Evolutionary conservation across 2,113 vertebrate species (phyloP).

Genomic region (Tamias sibiricus): DNA sequence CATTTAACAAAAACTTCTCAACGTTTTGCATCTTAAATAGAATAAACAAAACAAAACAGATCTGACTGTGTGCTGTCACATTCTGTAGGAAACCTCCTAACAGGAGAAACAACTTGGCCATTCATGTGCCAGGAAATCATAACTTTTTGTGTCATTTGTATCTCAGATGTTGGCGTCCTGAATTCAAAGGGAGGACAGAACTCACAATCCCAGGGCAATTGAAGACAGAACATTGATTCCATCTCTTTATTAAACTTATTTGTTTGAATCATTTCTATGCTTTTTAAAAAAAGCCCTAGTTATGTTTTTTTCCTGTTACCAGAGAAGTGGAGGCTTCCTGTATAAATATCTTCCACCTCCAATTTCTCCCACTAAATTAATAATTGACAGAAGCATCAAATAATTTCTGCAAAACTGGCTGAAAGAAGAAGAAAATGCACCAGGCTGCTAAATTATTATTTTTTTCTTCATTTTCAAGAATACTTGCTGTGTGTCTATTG

Average conservation of each 20-base stretch:
- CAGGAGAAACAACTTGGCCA: neutral
- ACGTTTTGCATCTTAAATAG: neutral
- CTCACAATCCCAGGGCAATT: rapidly evolving
- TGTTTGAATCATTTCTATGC: neutral
- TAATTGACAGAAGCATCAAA: neutral
- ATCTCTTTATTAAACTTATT: neutral
- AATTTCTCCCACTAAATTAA: neutral
- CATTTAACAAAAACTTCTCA: neutral
- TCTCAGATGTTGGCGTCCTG: neutral
- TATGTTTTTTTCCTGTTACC: neutral
- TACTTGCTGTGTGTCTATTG: neutral
- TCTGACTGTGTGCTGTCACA: neutral
- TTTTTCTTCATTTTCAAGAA: neutral
- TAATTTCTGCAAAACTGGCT: slow-evolving; percentile 17
- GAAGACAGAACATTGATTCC: neutral
- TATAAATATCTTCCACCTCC: neutral
- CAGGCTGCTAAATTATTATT: neutral
- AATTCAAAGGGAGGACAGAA: neutral
- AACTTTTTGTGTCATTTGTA: neutral
- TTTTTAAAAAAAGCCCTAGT: neutral
- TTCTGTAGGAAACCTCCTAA: neutral
- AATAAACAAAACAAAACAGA: neutral
- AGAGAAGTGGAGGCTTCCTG: neutral
- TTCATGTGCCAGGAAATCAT: neutral
- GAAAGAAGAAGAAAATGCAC: neutral